phyloP scores from a whole-genome alignment of 2,888 invertebrate genomes.

The Habrosyne pyritoides region DNA sequence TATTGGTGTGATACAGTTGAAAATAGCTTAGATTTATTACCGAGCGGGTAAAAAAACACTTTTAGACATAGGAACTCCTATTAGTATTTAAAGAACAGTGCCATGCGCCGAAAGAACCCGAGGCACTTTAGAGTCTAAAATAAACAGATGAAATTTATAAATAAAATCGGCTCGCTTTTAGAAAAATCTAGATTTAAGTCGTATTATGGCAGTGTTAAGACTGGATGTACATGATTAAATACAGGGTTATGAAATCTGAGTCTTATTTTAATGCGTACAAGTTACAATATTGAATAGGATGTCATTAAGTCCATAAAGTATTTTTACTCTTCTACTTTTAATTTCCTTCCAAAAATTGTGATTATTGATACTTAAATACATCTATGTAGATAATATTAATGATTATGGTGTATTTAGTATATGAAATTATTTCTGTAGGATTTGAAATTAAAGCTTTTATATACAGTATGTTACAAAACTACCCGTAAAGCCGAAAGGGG shows the following conservation, averaged over 20 bases:
- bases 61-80: neutral
- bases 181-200: neutral
- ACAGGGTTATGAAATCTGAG: neutral
- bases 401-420: neutral
- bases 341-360: too few relatives aligned
- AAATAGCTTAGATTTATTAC: neutral
- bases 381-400: neutral
- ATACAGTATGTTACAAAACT: too few relatives aligned
- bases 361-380: too few relatives aligned
- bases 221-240: neutral
- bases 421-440: neutral
- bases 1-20: neutral
- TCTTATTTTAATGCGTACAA: neutral
- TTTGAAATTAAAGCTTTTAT: slow-evolving; percentile 1
- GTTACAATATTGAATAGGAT: neutral
- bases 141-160: neutral
- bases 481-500: too few relatives aligned
- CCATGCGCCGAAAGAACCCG: too few relatives aligned
- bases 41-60: too few relatives aligned
- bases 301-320: neutral
- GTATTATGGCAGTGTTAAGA: neutral
- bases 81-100: neutral
- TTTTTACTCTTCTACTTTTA: too few relatives aligned
- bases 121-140: neutral
- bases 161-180: neutral